Evolutionary conservation across 1,140 invertebrate species (phyloP).

Genomic region (Cataglyphis hispanica): DNA sequence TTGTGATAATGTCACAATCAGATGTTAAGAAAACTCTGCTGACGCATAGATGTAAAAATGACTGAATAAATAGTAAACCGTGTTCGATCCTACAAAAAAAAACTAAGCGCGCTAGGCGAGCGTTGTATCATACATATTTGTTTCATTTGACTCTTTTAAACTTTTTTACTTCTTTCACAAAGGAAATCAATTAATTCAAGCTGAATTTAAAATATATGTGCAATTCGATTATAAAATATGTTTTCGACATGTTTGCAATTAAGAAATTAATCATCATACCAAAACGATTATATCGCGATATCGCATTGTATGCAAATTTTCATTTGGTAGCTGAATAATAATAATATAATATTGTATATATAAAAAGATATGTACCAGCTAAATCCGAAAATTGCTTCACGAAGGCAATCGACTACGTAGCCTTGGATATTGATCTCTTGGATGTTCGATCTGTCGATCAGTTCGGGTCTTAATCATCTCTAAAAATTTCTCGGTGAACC

Average conservation of each 20-base stretch:
- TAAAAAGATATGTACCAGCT: background rate
- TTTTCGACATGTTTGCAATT: background rate
- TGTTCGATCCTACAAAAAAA: background rate
- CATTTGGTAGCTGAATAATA: background rate
- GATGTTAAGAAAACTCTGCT: slow-evolving; percentile 4
- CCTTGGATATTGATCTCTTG: background rate
- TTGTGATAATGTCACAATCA: background rate
- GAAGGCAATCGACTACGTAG: background rate
- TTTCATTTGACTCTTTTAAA: background rate
- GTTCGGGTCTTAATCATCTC: background rate
- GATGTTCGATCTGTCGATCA: background rate
- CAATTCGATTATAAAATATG: background rate
- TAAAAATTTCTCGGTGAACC: background rate
- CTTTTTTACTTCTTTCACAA: background rate
- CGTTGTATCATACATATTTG: background rate
- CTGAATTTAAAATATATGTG: no score
- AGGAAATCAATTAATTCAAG: background rate
- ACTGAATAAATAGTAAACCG: background rate
- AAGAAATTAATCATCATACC: background rate
- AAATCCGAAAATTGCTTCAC: background rate
- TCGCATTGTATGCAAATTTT: background rate
- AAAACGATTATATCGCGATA: slow-evolving; percentile 12
- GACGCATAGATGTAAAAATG: background rate
- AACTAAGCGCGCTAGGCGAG: no score
- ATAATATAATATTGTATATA: background rate